phyloP scores from a whole-genome alignment of 2,113 vertebrate species.

The Cyphomyrus discorhynchus region DNA sequence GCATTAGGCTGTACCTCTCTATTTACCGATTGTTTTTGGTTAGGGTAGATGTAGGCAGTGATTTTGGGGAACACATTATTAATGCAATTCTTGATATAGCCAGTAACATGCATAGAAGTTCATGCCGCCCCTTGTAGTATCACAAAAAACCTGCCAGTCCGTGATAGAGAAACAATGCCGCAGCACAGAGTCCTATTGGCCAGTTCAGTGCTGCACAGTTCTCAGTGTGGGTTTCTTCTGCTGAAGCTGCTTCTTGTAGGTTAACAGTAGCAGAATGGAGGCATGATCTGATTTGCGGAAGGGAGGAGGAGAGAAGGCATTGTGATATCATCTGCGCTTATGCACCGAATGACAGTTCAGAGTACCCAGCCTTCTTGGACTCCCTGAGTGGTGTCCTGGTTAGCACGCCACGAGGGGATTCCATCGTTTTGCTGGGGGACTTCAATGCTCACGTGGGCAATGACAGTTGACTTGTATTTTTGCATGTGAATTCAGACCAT shows the following conservation, averaged over 20 bases:
- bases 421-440: too few relatives aligned
- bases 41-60: too few relatives aligned
- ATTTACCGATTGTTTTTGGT: too few relatives aligned
- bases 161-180: background rate
- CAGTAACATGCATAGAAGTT: background rate
- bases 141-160: background rate
- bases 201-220: background rate
- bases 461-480: too few relatives aligned
- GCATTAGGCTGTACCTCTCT: too few relatives aligned
- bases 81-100: background rate
- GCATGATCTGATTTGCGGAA: constrained; percentile 22
- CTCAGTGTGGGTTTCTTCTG: background rate
- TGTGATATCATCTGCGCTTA: background rate
- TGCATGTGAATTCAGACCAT: too few relatives aligned
- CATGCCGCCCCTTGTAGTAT: background rate
- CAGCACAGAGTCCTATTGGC: constrained; percentile 11
- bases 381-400: too few relatives aligned
- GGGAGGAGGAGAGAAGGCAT: background rate
- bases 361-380: too few relatives aligned
- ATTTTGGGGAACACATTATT: too few relatives aligned
- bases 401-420: too few relatives aligned
- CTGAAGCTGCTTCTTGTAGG: constrained; percentile 24
- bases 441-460: too few relatives aligned
- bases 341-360: too few relatives aligned
- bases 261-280: constrained; percentile 13